Conservation (phyloP, 1,140 invertebrate genomes). For the Macrosteles quadrilineatus region DNA sequence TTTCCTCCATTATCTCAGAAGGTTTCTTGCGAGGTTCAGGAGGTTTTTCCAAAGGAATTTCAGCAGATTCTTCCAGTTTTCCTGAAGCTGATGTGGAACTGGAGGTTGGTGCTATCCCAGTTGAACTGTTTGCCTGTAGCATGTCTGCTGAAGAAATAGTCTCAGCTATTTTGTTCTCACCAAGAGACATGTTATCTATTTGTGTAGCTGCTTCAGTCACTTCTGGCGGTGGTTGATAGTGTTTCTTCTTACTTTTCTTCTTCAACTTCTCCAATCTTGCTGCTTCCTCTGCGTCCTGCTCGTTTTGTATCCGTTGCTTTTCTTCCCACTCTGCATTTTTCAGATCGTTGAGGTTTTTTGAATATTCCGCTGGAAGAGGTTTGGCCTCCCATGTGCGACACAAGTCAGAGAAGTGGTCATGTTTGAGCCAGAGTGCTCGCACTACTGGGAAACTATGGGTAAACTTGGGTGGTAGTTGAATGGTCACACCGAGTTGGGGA, state of each 20-base stretch:
- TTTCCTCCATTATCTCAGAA: conserved; percentile 27
- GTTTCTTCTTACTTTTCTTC: conserved; percentile 47
- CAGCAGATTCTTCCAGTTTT: background rate
- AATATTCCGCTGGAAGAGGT: conserved; percentile 13
- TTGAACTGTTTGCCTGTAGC: background rate
- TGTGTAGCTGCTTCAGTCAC: conserved; percentile 46
- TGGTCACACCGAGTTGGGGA: conserved; percentile 55
- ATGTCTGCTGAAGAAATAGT: too few relatives aligned
- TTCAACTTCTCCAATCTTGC: conserved; percentile 46
- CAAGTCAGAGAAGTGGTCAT: conserved; percentile 59
- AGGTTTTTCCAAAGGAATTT: conserved; percentile 42
- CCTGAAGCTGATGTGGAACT: background rate
- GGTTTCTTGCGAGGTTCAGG: conserved; percentile 18
- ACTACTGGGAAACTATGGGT: conserved; percentile 58
- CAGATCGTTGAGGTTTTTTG: conserved; percentile 25
- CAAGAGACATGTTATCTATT: background rate
- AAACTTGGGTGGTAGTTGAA: conserved; percentile 59
- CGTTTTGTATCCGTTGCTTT: conserved; percentile 38
- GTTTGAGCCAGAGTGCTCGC: conserved; percentile 60
- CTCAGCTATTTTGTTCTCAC: too few relatives aligned
- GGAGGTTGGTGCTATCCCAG: background rate
- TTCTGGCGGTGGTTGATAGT: conserved; percentile 50
- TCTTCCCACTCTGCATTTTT: conserved; percentile 41
- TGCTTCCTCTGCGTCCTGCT: conserved; percentile 23
- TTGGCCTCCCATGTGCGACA: conserved; percentile 46